Evolutionary conservation across 1,140 invertebrate genomes (phyloP).

Genomic region (Phenacoccus solenopsis): DNA sequence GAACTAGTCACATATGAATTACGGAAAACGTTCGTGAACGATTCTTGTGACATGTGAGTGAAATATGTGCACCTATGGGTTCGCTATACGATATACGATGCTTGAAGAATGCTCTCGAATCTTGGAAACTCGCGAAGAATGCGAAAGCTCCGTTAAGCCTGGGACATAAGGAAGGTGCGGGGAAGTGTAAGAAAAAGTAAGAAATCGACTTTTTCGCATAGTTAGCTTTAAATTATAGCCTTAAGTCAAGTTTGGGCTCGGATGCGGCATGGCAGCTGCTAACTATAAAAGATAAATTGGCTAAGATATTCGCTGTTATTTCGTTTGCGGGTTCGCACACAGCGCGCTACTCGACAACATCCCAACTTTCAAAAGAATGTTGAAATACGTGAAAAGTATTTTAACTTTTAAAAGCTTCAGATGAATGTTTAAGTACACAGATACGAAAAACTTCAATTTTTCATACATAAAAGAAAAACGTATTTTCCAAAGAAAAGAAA

Average conservation of each 20-base stretch:
- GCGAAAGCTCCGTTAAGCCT: background rate
- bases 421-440: constrained; percentile 15
- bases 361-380: constrained; percentile 7
- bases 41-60: background rate
- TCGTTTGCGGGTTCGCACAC: background rate
- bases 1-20: background rate
- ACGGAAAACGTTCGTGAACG: background rate
- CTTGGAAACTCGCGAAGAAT: background rate
- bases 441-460: constrained; percentile 11
- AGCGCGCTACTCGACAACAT: background rate
- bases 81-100: background rate
- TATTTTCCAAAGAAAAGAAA: background rate
- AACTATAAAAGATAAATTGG: constrained; percentile 17
- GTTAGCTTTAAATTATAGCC: constrained; percentile 12
- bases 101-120: no score
- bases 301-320: constrained; percentile 8
- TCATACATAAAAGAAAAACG: constrained; percentile 13
- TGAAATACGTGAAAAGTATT: constrained; percentile 13
- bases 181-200: background rate
- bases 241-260: constrained; percentile 5
- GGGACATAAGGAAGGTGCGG: background rate
- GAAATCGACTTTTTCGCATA: constrained; percentile 10
- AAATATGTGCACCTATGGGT: background rate
- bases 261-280: constrained; percentile 5
- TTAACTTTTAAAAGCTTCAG: constrained; percentile 14